Conservation (phyloP, 2,797 vertebrate genomes). For the Malurus splendens region DNA sequence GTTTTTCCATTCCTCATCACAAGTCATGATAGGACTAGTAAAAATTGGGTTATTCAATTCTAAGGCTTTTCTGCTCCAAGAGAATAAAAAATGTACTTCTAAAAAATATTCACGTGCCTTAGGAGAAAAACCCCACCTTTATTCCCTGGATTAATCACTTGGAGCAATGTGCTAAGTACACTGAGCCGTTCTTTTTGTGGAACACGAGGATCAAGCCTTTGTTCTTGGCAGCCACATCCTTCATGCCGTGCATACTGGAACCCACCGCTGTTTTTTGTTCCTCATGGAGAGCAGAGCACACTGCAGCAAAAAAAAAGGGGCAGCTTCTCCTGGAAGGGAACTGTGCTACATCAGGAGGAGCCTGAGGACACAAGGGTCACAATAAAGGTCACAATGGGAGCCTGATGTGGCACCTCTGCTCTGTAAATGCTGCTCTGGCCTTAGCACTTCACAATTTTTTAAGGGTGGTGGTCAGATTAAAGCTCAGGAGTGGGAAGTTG, state of each 20-base stretch:
- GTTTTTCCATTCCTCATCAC: neutral
- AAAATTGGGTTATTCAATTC: neutral
- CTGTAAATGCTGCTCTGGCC: neutral
- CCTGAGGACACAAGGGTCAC: neutral
- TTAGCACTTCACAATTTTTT: neutral
- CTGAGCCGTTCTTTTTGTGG: constrained; percentile 16
- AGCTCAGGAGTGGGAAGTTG: neutral
- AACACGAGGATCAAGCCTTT: neutral
- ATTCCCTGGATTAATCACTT: neutral
- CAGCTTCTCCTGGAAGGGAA: neutral
- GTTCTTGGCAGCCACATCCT: constrained; percentile 22
- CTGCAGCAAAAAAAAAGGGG: neutral
- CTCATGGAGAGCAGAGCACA: neutral
- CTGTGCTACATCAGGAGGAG: neutral
- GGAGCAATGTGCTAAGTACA: constrained; percentile 6
- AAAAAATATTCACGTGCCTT: neutral
- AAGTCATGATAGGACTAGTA: neutral
- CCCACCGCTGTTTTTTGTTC: neutral
- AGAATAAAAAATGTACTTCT: neutral
- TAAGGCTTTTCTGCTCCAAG: neutral
- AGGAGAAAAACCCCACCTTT: neutral
- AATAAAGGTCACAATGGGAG: neutral
- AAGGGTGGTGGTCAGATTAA: neutral
- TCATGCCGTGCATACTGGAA: constrained; percentile 31
- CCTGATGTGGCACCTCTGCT: neutral